phyloP scores from a whole-genome alignment of 2,797 vertebrate species.

The Sciurus carolinensis region DNA sequence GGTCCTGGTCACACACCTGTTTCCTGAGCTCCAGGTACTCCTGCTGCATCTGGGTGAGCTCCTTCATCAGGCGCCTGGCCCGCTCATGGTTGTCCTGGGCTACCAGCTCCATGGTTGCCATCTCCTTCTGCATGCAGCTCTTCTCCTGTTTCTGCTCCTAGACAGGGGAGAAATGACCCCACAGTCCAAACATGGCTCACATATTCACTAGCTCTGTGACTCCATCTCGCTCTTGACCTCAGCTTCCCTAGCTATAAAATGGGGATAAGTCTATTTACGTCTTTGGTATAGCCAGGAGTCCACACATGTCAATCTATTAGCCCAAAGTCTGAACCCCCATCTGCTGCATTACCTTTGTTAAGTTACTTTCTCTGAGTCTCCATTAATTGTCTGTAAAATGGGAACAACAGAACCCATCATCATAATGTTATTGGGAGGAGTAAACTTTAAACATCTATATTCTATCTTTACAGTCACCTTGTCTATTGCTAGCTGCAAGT shows the following conservation, averaged over 20 bases:
- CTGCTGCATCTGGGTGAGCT: constrained; percentile 85
- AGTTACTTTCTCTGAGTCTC: neutral
- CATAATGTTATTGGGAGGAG: neutral
- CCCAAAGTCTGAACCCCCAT: neutral
- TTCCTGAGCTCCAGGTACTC: constrained; percentile 84
- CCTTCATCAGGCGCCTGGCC: constrained; percentile 77
- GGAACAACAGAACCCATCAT: neutral
- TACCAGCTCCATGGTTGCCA: constrained; percentile 81
- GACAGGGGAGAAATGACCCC: neutral
- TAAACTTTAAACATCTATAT: neutral
- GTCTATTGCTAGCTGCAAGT: neutral
- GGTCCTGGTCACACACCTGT: constrained; percentile 81
- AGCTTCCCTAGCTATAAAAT: neutral
- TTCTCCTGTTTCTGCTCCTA: constrained; percentile 87
- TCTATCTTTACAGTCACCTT: neutral
- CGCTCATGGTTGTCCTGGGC: constrained; percentile 83
- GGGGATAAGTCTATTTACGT: neutral
- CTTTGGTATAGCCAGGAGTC: neutral
- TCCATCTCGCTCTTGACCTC: neutral
- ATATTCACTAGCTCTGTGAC: neutral
- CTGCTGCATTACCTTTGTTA: neutral
- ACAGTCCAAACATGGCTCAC: neutral
- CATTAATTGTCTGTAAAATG: neutral
- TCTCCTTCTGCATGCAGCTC: constrained; percentile 84
- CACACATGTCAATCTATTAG: neutral